Conservation (phyloP, 2,888 invertebrate genomes). For the Stramonita haemastoma region DNA sequence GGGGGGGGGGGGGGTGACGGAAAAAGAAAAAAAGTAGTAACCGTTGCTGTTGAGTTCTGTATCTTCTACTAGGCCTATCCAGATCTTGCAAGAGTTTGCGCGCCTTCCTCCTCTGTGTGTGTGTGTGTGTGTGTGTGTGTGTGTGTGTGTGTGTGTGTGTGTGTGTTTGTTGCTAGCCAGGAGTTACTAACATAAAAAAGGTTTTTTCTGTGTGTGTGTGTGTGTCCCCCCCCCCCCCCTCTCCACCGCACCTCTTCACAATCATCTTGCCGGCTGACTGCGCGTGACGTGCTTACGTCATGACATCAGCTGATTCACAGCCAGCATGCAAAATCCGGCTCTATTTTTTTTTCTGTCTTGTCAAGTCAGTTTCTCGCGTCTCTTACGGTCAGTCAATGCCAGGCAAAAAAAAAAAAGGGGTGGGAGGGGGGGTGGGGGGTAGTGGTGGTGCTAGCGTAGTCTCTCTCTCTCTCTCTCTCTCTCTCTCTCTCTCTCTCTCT, state of each 20-base stretch:
- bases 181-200: no score
- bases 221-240: neutral
- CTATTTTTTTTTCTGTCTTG: neutral
- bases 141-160: neutral
- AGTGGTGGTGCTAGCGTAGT: neutral
- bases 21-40: no score
- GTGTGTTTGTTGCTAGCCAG: neutral
- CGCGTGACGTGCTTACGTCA: conserved; percentile 19
- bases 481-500: neutral
- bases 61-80: no score
- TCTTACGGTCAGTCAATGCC: no score
- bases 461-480: neutral
- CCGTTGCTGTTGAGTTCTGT: no score
- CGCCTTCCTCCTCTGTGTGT: neutral
- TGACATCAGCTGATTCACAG: conserved; percentile 13
- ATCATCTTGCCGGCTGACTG: neutral
- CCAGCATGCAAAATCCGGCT: neutral
- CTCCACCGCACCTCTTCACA: neutral
- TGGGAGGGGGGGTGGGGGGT: neutral
- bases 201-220: neutral
- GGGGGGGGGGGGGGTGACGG: no score
- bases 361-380: neutral
- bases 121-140: neutral
- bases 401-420: neutral
- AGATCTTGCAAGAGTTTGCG: no score